A percentile compares a stretch with the other conserved stretches of the same genome.
phyloP scores from a whole-genome alignment of 2,113 vertebrate species.

The Hippocampus guttulatus region DNA sequence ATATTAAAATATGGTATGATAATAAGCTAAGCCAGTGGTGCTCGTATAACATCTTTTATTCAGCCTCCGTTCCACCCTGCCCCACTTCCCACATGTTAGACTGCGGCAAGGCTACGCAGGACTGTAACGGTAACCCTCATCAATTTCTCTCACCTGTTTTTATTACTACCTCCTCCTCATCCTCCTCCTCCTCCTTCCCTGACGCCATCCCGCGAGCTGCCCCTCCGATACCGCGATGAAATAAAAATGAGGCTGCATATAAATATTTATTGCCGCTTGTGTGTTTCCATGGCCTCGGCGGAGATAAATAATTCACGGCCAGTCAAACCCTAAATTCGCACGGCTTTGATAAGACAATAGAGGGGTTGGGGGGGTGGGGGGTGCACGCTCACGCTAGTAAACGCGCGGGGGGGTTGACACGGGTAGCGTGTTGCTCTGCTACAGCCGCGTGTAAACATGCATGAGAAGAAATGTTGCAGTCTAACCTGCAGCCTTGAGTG shows the following conservation, averaged over 20 bases:
- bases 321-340: slow-evolving; percentile 58
- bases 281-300: slow-evolving; percentile 36
- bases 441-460: slow-evolving; percentile 12
- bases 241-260: slow-evolving; percentile 67
- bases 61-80: not conserved
- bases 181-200: slow-evolving; percentile 13
- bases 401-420: slow-evolving; percentile 4
- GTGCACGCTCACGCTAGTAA: slow-evolving; percentile 4
- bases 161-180: slow-evolving; percentile 1
- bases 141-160: slow-evolving; percentile 16
- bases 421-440: slow-evolving; percentile 20
- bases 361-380: not conserved
- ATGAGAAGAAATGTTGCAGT: slow-evolving; percentile 13
- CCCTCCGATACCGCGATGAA: slow-evolving; percentile 49
- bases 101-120: not conserved
- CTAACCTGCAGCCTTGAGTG: not conserved
- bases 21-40: not conserved
- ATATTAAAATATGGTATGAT: not conserved
- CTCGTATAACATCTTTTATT: not conserved
- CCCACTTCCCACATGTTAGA: not conserved
- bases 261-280: slow-evolving; percentile 67
- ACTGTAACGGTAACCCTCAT: slow-evolving; percentile 6
- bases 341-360: slow-evolving; percentile 58
- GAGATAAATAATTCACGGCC: slow-evolving; percentile 67
- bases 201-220: slow-evolving; percentile 48